Conservation (phyloP, 2,797 vertebrate species). For the Enteromius trimaculatus region DNA sequence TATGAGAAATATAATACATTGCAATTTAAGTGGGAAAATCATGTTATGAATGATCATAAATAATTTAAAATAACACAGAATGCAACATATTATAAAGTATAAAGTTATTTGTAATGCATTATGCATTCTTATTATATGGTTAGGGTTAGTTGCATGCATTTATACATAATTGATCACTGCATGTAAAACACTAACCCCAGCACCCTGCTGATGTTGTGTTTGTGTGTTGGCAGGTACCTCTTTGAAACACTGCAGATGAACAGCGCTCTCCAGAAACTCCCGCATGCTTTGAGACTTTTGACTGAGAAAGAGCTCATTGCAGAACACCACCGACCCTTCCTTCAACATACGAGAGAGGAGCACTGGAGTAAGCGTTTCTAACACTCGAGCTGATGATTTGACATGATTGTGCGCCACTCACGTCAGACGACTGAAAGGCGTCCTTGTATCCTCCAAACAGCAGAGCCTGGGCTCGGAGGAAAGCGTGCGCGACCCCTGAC, state of each 20-base stretch:
- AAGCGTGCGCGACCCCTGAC: constrained; percentile 84
- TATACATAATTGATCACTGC: neutral
- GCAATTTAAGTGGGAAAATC: no score
- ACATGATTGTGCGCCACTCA: constrained; percentile 59
- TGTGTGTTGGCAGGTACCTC: constrained; percentile 74
- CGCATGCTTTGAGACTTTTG: constrained; percentile 82
- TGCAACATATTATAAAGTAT: no score
- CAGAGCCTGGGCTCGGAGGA: constrained; percentile 86
- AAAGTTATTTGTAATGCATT: no score
- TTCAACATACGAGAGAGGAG: constrained; percentile 60
- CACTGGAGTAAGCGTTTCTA: neutral
- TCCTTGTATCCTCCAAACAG: constrained; percentile 89
- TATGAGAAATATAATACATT: no score
- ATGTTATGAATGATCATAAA: no score
- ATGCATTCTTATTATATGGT: neutral
- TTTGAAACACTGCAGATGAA: constrained; percentile 90
- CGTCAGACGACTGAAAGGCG: constrained; percentile 74
- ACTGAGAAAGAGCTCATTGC: constrained; percentile 81
- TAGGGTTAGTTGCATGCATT: neutral
- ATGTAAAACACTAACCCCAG: no score
- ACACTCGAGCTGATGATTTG: neutral
- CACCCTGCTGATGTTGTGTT: no score
- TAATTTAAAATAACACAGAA: no score
- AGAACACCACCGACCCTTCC: constrained; percentile 81
- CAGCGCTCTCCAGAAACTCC: constrained; percentile 82